Percentiles rank a stretch among this genome's conserved stretches.
Conservation (phyloP, 1,140 invertebrate genomes). For the Drosophila azteca region DNA sequence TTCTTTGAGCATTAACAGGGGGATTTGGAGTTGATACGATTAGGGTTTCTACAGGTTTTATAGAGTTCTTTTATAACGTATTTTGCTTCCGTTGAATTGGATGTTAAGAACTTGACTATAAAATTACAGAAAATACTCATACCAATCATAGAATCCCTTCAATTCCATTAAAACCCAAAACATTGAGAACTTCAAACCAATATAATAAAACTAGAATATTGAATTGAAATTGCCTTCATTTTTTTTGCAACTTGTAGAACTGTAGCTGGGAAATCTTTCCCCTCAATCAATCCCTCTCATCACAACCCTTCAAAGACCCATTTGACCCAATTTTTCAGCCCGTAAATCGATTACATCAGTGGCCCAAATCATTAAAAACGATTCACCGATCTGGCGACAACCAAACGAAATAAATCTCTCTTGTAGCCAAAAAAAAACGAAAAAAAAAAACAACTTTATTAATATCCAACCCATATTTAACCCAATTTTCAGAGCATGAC, state of each 20-base stretch:
- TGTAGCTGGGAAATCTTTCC: too few species aligned
- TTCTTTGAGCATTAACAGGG: background rate
- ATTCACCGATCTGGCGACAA: constrained; percentile 44
- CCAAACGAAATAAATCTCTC: constrained; percentile 4
- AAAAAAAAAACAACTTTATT: constrained; percentile 47
- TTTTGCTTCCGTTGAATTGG: too few species aligned
- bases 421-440: constrained; percentile 31
- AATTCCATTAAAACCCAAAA: too few species aligned
- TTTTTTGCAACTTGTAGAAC: too few species aligned
- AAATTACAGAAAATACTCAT: too few species aligned
- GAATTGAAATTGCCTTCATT: too few species aligned
- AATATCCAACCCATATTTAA: constrained; percentile 67
- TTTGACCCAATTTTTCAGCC: too few species aligned
- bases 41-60: background rate
- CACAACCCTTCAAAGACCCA: constrained; percentile 7
- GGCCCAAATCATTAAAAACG: constrained; percentile 24
- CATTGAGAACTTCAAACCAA: too few species aligned
- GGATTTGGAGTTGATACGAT: background rate
- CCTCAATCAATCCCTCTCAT: background rate
- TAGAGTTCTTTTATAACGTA: too few species aligned
- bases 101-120: too few species aligned
- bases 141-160: too few species aligned
- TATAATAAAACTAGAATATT: too few species aligned
- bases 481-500: constrained; percentile 76
- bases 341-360: constrained; percentile 24